Evolutionary conservation across 2,888 invertebrate species (phyloP).

Genomic region (Pteria penguin): DNA sequence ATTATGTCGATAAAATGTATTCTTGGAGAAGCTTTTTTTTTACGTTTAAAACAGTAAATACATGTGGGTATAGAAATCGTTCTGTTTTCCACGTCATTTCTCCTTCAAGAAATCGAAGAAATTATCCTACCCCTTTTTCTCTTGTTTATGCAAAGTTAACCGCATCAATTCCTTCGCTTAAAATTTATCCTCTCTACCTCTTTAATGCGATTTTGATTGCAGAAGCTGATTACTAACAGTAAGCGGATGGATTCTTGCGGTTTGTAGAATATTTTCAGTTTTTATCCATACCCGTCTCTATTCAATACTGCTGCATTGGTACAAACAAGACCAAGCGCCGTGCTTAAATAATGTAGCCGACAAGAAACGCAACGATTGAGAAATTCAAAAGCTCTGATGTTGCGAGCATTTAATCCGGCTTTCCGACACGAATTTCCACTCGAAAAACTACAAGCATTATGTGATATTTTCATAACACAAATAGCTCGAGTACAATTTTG

Average conservation of each 20-base stretch:
- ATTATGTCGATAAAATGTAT: too few relatives aligned
- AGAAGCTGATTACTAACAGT: background rate
- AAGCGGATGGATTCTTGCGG: background rate
- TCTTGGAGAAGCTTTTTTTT: too few relatives aligned
- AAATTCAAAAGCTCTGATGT: background rate
- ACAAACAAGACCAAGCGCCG: background rate
- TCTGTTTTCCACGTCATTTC: too few relatives aligned
- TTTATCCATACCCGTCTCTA: background rate
- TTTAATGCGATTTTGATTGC: background rate
- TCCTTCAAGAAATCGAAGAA: too few relatives aligned
- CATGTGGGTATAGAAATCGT: too few relatives aligned
- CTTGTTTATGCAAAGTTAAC: too few relatives aligned
- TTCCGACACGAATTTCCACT: constrained; percentile 45
- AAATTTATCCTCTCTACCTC: too few relatives aligned
- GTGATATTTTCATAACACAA: constrained; percentile 29
- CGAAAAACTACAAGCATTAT: constrained; percentile 33
- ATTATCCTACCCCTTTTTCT: too few relatives aligned
- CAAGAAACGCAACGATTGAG: background rate
- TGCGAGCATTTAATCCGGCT: constrained; percentile 36
- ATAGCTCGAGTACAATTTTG: background rate
- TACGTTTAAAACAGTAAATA: too few relatives aligned
- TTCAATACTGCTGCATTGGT: background rate
- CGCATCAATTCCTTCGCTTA: too few relatives aligned
- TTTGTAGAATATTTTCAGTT: background rate
- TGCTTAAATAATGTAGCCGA: background rate